These are phyloP conservation scores for Nemopilema nomurai DNA, from an alignment of 30 jellyfish, hydroid and myxozoan genomes.

Conservation along the genomic window DNA sequence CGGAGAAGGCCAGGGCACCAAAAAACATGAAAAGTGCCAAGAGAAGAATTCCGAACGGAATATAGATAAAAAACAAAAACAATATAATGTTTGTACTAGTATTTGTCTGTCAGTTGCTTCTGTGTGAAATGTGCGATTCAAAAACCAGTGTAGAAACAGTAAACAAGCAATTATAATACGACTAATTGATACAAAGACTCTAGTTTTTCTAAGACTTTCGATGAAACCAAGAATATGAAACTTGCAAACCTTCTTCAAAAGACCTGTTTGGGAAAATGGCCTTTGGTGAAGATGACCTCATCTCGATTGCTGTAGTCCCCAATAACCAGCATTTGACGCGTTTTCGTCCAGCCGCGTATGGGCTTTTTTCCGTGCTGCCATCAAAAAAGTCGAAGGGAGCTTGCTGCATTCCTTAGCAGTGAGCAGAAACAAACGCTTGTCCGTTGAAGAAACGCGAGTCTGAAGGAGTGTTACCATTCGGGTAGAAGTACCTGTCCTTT, in stretches of 20 bases:
- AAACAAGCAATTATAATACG: too few species aligned
- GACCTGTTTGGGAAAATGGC: constrained; percentile 26
- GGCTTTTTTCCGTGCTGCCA: constrained; percentile 11
- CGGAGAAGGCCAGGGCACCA: too few species aligned
- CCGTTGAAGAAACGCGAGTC: neutral
- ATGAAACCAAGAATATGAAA: neutral
- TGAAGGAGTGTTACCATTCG: constrained; percentile 24
- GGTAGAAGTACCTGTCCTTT: constrained; percentile 48
- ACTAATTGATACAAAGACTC: too few species aligned
- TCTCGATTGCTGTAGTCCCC: constrained; percentile 49
- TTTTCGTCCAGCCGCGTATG: constrained; percentile 53
- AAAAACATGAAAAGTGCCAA: too few species aligned
- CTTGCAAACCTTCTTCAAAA: constrained; percentile 42
- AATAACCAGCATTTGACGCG: constrained; percentile 63
- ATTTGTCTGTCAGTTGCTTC: too few species aligned
- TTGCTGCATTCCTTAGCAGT: constrained; percentile 20
- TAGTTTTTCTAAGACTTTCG: too few species aligned
- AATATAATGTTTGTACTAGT: too few species aligned
- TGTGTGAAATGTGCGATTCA: too few species aligned
- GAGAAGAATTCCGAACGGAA: too few species aligned
- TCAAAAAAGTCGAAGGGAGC: constrained; percentile 22
- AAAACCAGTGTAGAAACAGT: too few species aligned
- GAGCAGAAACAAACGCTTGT: neutral
- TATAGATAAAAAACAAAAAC: too few species aligned
- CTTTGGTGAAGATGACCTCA: constrained; percentile 34